phyloP scores from a whole-genome alignment of 2,888 invertebrate species.

The Rhopalosiphum nymphaeae region DNA sequence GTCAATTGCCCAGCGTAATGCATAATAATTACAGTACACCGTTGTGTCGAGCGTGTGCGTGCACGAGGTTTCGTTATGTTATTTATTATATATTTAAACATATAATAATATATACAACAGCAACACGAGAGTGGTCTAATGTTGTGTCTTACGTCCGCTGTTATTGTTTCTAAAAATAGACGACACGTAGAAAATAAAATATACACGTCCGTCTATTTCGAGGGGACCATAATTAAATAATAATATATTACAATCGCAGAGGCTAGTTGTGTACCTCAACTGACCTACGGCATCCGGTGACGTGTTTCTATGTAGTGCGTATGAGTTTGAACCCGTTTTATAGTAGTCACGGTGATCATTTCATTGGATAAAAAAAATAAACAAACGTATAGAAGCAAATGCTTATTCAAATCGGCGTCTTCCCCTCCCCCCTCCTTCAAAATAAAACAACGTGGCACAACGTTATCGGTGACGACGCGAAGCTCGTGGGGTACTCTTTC shows the following conservation, averaged over 20 bases:
- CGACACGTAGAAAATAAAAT: background rate
- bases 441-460: background rate
- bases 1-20: background rate
- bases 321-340: constrained; percentile 30
- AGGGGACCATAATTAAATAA: background rate
- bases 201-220: background rate
- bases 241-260: background rate
- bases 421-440: background rate
- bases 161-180: constrained; percentile 29
- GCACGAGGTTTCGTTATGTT: constrained; percentile 5
- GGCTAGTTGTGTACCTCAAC: constrained; percentile 8
- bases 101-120: background rate
- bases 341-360: background rate
- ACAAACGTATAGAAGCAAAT: background rate
- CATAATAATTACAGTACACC: constrained; percentile 31
- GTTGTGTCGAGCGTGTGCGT: background rate
- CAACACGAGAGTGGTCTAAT: background rate
- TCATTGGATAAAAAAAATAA: background rate
- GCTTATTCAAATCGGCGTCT: background rate
- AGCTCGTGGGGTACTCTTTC: background rate
- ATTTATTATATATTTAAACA: background rate
- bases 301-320: background rate
- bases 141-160: background rate
- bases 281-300: constrained; percentile 58
- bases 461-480: background rate